phyloP scores from a whole-genome alignment of 2,888 invertebrate genomes.

The Aleiodes testaceus region DNA sequence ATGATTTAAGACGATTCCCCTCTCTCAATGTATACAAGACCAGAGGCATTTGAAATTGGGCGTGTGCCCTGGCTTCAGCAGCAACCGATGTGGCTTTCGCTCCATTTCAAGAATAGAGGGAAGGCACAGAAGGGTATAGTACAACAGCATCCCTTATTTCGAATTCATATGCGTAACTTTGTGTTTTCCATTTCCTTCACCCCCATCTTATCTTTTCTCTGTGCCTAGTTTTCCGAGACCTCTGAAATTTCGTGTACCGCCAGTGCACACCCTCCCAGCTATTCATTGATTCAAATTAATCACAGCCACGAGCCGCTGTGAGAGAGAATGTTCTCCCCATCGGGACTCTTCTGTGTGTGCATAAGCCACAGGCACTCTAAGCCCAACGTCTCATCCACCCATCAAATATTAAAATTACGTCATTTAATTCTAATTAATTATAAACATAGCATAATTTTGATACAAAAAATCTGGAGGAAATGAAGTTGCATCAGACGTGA shows the following conservation, averaged over 20 bases:
- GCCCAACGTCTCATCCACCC: conserved; percentile 8
- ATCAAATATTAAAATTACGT: conserved; percentile 21
- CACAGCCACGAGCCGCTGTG: conserved; percentile 63
- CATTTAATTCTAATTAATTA: conserved; percentile 2
- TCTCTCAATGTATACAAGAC: conserved; percentile 16
- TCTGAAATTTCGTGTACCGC: conserved; percentile 15
- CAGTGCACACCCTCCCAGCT: conserved; percentile 61
- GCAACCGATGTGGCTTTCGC: conserved; percentile 45
- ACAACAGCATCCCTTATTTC: conserved; percentile 28
- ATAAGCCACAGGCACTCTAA: conserved; percentile 43
- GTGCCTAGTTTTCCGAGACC: conserved; percentile 4
- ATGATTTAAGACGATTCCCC: conserved; percentile 43
- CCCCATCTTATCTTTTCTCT: conserved; percentile 12
- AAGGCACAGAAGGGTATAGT: background rate
- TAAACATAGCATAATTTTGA: no score
- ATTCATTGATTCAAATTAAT: conserved; percentile 73
- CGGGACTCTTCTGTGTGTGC: conserved; percentile 34
- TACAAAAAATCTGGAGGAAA: background rate
- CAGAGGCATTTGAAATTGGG: conserved; percentile 44
- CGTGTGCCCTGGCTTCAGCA: conserved; percentile 42
- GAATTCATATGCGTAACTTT: conserved; percentile 31
- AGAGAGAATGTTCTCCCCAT: conserved; percentile 42
- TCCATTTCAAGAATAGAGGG: conserved; percentile 23
- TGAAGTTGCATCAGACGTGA: conserved; percentile 20
- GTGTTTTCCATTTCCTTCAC: background rate